phyloP scores from a whole-genome alignment of 2,113 vertebrate genomes.

The Microcebus griseorufus region DNA sequence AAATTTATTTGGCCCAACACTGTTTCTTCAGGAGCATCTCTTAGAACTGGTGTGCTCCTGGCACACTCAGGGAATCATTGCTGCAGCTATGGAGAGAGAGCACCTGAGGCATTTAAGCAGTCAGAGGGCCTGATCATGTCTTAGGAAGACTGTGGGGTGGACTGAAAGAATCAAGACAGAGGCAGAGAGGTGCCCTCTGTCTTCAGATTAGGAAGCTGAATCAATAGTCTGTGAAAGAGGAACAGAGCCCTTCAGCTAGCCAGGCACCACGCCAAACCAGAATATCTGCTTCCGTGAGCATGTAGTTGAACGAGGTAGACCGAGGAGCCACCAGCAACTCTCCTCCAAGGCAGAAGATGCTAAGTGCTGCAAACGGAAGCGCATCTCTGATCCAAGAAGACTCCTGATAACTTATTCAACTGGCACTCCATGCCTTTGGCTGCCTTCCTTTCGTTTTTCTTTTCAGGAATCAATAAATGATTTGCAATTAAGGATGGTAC shows the following conservation, averaged over 20 bases:
- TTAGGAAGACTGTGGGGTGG: background rate
- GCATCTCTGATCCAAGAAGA: background rate
- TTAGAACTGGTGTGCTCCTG: background rate
- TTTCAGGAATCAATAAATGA: conserved; percentile 52
- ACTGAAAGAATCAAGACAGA: background rate
- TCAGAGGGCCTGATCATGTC: background rate
- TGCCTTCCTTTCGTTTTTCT: conserved; percentile 44
- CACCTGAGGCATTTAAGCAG: background rate
- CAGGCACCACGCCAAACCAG: background rate
- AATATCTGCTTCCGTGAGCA: background rate
- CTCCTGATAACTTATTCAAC: background rate
- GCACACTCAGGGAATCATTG: background rate
- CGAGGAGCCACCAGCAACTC: background rate
- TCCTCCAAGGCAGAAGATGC: background rate
- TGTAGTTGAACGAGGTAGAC: background rate
- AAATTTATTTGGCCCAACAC: background rate
- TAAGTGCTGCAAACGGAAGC: background rate
- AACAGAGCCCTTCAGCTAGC: background rate
- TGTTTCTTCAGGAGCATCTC: background rate
- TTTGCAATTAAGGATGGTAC: background rate
- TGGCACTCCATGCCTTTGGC: background rate
- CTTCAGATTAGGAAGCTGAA: background rate
- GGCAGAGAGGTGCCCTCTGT: background rate
- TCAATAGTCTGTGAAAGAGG: background rate
- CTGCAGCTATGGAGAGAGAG: no score